Conservation (phyloP, 1,140 invertebrate genomes). For the Episyrphus balteatus region DNA sequence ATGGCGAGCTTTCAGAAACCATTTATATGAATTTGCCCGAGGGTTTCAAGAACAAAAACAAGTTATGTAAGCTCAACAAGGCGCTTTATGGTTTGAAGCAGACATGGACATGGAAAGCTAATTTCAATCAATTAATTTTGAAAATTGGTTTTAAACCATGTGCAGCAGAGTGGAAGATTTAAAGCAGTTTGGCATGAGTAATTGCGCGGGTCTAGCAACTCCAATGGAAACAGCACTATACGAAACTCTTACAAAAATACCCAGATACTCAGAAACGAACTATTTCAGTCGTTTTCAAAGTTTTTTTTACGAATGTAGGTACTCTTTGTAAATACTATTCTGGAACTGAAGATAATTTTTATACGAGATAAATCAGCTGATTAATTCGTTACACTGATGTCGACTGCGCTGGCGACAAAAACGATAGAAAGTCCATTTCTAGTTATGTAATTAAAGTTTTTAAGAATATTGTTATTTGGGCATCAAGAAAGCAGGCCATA, state of each 20-base stretch:
- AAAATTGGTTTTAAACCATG: slow-evolving; percentile 27
- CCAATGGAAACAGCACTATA: slow-evolving; percentile 24
- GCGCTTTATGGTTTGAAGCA: slow-evolving; percentile 36
- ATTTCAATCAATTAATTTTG: slow-evolving; percentile 14
- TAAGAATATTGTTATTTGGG: slow-evolving; percentile 19
- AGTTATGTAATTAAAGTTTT: slow-evolving; percentile 24
- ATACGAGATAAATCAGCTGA: slow-evolving; percentile 8
- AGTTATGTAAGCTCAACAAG: slow-evolving; percentile 25
- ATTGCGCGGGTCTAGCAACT: slow-evolving; percentile 23
- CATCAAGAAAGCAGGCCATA: slow-evolving; percentile 24
- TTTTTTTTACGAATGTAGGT: background rate
- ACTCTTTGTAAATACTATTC: slow-evolving; percentile 38
- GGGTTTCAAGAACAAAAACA: slow-evolving; percentile 18
- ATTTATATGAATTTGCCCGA: slow-evolving; percentile 22
- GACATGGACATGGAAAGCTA: slow-evolving; percentile 32
- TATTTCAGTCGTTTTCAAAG: background rate
- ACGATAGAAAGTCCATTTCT: slow-evolving; percentile 21
- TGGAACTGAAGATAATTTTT: slow-evolving; percentile 21
- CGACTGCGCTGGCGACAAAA: slow-evolving; percentile 25
- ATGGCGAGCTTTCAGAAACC: slow-evolving; percentile 33
- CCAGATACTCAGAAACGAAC: slow-evolving; percentile 1
- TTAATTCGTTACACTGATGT: slow-evolving; percentile 33
- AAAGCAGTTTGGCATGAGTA: slow-evolving; percentile 25
- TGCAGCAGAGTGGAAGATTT: slow-evolving; percentile 28
- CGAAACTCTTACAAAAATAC: slow-evolving; percentile 10